phyloP scores from a whole-genome alignment of 2,113 vertebrate genomes.

The Accipiter cooperii region DNA sequence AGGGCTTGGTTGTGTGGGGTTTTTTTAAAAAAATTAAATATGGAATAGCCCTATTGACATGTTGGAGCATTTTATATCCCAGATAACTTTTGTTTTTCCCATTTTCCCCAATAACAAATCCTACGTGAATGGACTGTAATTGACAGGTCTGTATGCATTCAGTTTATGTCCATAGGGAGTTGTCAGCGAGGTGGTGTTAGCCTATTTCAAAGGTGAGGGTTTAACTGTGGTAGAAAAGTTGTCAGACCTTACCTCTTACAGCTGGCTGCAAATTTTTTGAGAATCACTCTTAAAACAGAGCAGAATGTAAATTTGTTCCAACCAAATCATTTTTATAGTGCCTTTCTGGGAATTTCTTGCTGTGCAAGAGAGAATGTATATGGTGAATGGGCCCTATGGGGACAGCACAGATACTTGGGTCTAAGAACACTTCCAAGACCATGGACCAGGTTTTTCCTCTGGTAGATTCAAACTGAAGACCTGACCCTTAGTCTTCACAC shows the following conservation, averaged over 20 bases:
- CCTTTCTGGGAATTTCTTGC: not conserved
- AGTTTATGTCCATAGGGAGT: not conserved
- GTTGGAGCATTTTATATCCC: not conserved
- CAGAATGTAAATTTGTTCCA: not conserved
- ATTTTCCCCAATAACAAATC: not conserved
- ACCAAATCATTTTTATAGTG: not conserved
- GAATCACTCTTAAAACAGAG: not conserved
- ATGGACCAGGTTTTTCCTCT: not conserved
- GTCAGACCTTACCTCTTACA: not conserved
- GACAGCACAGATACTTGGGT: not conserved
- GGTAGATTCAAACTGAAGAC: not conserved
- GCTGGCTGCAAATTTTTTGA: not conserved
- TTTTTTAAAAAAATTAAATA: not conserved
- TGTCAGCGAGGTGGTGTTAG: not conserved
- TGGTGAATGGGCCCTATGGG: not conserved
- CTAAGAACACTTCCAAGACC: not conserved
- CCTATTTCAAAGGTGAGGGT: not conserved
- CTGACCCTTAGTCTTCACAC: not conserved
- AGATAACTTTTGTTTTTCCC: not conserved
- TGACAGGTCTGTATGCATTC: not conserved
- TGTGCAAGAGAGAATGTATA: not conserved
- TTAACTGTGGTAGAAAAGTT: not conserved
- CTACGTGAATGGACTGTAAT: not conserved
- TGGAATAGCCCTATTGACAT: not conserved
- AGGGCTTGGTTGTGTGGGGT: fast-evolving